phyloP scores from a whole-genome alignment of 1,140 invertebrate genomes.

The Listronotus oregonensis region DNA sequence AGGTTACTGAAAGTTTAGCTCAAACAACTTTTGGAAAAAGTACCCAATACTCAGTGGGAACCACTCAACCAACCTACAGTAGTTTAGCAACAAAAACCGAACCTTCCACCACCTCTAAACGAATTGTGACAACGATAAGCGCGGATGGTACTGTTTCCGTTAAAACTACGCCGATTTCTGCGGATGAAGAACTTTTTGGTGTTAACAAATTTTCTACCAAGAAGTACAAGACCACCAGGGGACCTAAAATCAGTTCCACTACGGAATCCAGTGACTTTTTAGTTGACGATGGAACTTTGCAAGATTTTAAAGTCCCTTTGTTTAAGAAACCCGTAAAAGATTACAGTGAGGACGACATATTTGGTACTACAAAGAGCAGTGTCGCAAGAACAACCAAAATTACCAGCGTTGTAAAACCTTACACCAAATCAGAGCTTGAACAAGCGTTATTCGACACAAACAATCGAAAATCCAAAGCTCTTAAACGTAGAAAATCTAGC shows the following conservation, averaged over 20 bases:
- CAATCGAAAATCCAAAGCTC: slow-evolving; percentile 18
- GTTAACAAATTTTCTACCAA: slow-evolving; percentile 9
- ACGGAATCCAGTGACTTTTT: slow-evolving; percentile 28
- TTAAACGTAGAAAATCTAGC: slow-evolving; percentile 12
- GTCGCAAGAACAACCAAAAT: slow-evolving; percentile 5
- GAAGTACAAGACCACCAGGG: slow-evolving; percentile 6
- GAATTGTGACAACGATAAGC: slow-evolving; percentile 15
- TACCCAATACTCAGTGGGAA: not conserved
- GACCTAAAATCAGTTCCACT: slow-evolving; percentile 9
- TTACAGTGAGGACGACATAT: slow-evolving; percentile 43
- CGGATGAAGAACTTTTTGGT: slow-evolving; percentile 11
- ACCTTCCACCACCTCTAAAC: slow-evolving; percentile 10
- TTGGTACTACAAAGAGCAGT: slow-evolving; percentile 29
- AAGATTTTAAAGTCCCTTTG: slow-evolving; percentile 20
- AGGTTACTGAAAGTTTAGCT: not conserved
- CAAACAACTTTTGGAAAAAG: not conserved
- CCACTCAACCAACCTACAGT: not conserved
- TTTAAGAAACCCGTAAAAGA: slow-evolving; percentile 30
- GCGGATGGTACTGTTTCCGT: slow-evolving; percentile 23
- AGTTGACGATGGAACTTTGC: slow-evolving; percentile 16
- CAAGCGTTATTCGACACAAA: slow-evolving; percentile 37
- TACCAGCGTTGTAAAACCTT: slow-evolving; percentile 18
- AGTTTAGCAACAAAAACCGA: not conserved
- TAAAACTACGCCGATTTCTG: slow-evolving; percentile 19
- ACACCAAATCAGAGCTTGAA: slow-evolving; percentile 36